These are phyloP conservation scores for Cyclophora punctaria DNA, from an alignment of 2,888 invertebrate species.

Conservation along the genomic window DNA sequence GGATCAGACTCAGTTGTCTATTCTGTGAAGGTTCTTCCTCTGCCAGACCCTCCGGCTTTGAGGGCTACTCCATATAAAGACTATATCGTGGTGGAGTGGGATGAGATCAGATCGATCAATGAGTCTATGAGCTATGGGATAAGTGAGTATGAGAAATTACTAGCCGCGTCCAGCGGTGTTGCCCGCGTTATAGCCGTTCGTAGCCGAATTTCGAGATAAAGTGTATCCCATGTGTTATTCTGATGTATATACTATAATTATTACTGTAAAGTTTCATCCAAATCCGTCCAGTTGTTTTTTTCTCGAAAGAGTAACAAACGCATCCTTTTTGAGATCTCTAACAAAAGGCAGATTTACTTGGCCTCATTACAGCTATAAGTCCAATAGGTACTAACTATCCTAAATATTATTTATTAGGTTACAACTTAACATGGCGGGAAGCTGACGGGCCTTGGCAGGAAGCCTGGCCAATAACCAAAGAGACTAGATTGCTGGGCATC, in stretches of 20 bases:
- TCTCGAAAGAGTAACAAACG: too few relatives aligned
- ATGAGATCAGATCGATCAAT: conserved; percentile 67
- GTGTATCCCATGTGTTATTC: too few relatives aligned
- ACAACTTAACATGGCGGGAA: conserved; percentile 68
- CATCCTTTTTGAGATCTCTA: too few relatives aligned
- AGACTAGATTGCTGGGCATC: conserved; percentile 69
- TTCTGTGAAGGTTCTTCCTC: conserved; percentile 82
- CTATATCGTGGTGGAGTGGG: conserved; percentile 78
- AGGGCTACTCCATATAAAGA: conserved; percentile 71
- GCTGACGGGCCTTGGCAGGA: conserved; percentile 69
- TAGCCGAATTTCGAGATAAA: too few relatives aligned
- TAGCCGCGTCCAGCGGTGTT: too few relatives aligned
- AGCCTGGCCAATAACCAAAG: conserved; percentile 78
- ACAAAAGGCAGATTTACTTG: too few relatives aligned
- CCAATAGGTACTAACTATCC: too few relatives aligned
- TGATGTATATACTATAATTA: too few relatives aligned
- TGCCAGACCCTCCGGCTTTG: conserved; percentile 81
- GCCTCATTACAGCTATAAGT: too few relatives aligned
- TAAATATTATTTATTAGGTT: conserved; percentile 35
- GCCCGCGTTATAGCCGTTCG: too few relatives aligned
- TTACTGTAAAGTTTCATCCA: too few relatives aligned
- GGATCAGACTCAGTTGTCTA: conserved; percentile 89
- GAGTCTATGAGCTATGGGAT: conserved; percentile 47
- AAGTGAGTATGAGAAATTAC: conserved; percentile 39
- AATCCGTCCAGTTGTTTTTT: too few relatives aligned